Percentiles rank a stretch among this genome's conserved stretches.
Evolutionary conservation across 2,113 vertebrate species (phyloP).

Genomic region (Sinocyclocheilus grahami): DNA sequence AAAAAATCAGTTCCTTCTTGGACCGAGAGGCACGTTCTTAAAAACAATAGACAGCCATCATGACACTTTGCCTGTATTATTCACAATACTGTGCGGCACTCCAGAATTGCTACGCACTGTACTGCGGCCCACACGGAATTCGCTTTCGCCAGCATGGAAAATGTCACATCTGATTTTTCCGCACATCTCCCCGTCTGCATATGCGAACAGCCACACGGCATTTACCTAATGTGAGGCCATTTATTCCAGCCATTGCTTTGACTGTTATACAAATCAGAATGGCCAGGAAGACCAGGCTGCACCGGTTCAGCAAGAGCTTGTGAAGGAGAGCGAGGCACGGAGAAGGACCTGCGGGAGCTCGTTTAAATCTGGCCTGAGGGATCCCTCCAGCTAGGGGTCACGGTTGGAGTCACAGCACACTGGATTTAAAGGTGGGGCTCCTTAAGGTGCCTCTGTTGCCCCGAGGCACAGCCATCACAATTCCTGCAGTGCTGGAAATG

Average conservation of each 20-base stretch:
- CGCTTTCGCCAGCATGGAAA: slow-evolving; percentile 10
- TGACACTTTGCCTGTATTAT: slow-evolving; percentile 31
- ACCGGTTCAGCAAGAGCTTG: slow-evolving; percentile 57
- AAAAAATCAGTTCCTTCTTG: slow-evolving; percentile 26
- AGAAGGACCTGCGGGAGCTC: slow-evolving; percentile 76
- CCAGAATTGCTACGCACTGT: background rate
- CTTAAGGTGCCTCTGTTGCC: slow-evolving; percentile 80
- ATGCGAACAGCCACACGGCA: slow-evolving; percentile 52
- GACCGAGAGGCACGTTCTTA: slow-evolving; percentile 13
- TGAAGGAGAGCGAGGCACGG: slow-evolving; percentile 61
- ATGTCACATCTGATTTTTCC: slow-evolving; percentile 50
- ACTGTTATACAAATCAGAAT: slow-evolving; percentile 51
- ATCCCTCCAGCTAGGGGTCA: slow-evolving; percentile 80
- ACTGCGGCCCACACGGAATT: background rate
- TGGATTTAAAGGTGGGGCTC: slow-evolving; percentile 80
- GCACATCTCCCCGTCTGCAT: slow-evolving; percentile 19
- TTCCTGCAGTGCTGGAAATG: slow-evolving; percentile 77
- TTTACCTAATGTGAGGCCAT: slow-evolving; percentile 50
- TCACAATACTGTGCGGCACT: slow-evolving; percentile 49
- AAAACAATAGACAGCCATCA: slow-evolving; percentile 42
- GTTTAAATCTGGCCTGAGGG: slow-evolving; percentile 84
- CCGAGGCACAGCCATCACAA: slow-evolving; percentile 79
- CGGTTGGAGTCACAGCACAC: slow-evolving; percentile 74
- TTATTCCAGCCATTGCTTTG: slow-evolving; percentile 39
- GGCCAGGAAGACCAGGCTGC: slow-evolving; percentile 54